Evolutionary conservation across 2,113 vertebrate species (phyloP).

Genomic region (Glareola pratincola): DNA sequence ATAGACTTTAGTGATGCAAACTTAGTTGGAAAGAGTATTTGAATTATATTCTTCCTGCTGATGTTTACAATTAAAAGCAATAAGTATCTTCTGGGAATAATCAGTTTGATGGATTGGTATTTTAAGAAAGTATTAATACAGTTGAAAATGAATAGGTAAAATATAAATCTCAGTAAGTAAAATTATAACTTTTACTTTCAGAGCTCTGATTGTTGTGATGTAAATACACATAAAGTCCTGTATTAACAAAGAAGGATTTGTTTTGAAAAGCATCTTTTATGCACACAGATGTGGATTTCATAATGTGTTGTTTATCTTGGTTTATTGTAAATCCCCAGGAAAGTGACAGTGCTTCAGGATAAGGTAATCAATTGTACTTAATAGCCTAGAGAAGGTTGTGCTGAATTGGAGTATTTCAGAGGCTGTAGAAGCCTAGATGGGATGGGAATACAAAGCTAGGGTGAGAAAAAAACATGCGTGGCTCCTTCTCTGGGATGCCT

Average conservation of each 20-base stretch:
- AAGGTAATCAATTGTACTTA: not conserved
- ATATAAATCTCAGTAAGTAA: constrained; percentile 7
- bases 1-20: not conserved
- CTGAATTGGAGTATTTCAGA: not conserved
- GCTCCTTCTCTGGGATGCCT: not conserved
- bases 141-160: constrained; percentile 40
- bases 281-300: constrained; percentile 17
- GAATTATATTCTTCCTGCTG: constrained; percentile 17
- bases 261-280: constrained; percentile 7
- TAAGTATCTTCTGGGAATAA: constrained; percentile 7
- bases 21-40: constrained; percentile 1
- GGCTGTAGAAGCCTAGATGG: not conserved
- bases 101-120: not conserved
- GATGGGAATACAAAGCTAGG: not conserved
- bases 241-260: constrained; percentile 26
- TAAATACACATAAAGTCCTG: not conserved
- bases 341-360: not conserved
- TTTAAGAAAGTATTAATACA: not conserved
- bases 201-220: not conserved
- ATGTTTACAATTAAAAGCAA: not conserved
- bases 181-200: constrained; percentile 15
- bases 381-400: not conserved
- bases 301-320: not conserved
- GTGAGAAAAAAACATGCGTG: not conserved
- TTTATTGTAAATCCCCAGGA: constrained; percentile 11